phyloP scores from a whole-genome alignment of 2,113 vertebrate species.

The Sus scrofa region T2T-Sscrofa CM000827.6:104439001-104439500 shows the following conservation, averaged over 20 bases:
- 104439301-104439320: neutral
- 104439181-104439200: neutral
- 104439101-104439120: neutral
- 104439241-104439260: neutral
- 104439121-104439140: neutral
- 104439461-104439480: neutral
- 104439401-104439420: neutral
- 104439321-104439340: neutral
- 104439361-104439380: neutral
- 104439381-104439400: neutral
- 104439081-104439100: neutral
- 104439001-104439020: neutral
- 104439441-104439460: slow-evolving; percentile 11
- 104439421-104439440: neutral
- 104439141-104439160: neutral
- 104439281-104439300: neutral
- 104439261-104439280: neutral
- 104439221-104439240: neutral
- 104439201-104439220: neutral
- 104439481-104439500: neutral
- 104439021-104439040: neutral
- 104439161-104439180: neutral
- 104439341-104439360: neutral
- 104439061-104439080: neutral
- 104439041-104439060: neutral